Evolutionary conservation across 1,140 invertebrate species (phyloP).

Genomic region (Scaptomyza pallida): DNA sequence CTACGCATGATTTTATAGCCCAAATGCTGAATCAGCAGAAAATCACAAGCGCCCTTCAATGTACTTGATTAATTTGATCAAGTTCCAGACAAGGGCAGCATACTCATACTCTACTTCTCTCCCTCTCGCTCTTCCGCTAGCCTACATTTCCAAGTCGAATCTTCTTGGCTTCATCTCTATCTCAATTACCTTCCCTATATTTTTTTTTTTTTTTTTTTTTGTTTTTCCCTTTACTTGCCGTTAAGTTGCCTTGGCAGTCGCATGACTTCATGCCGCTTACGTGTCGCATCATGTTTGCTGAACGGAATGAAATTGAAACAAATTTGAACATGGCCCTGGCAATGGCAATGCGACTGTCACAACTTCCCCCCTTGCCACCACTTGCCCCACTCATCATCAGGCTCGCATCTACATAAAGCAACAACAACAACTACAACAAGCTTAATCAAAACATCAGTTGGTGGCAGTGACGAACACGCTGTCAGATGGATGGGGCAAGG

Average conservation of each 20-base stretch:
- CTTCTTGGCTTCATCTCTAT: slow-evolving; percentile 37
- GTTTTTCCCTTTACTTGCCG: too few relatives aligned
- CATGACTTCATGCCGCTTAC: slow-evolving; percentile 78
- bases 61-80: slow-evolving; percentile 81
- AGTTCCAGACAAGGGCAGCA: slow-evolving; percentile 41
- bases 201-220: background rate
- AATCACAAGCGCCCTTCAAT: slow-evolving; percentile 50
- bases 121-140: too few relatives aligned
- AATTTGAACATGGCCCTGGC: slow-evolving; percentile 69
- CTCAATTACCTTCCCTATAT: slow-evolving; percentile 77
- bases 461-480: background rate
- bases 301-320: slow-evolving; percentile 70
- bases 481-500: background rate
- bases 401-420: slow-evolving; percentile 63
- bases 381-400: too few relatives aligned
- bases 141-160: background rate
- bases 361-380: slow-evolving; percentile 21
- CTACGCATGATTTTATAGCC: slow-evolving; percentile 71
- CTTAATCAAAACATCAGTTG: slow-evolving; percentile 28
- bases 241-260: slow-evolving; percentile 2
- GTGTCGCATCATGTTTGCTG: slow-evolving; percentile 51
- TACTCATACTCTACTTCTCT: too few relatives aligned
- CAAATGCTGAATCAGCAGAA: slow-evolving; percentile 66
- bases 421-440: slow-evolving; percentile 23
- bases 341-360: slow-evolving; percentile 41